Evolutionary conservation across 2,888 invertebrate genomes (phyloP).

Genomic region (Ligdia adustata): DNA sequence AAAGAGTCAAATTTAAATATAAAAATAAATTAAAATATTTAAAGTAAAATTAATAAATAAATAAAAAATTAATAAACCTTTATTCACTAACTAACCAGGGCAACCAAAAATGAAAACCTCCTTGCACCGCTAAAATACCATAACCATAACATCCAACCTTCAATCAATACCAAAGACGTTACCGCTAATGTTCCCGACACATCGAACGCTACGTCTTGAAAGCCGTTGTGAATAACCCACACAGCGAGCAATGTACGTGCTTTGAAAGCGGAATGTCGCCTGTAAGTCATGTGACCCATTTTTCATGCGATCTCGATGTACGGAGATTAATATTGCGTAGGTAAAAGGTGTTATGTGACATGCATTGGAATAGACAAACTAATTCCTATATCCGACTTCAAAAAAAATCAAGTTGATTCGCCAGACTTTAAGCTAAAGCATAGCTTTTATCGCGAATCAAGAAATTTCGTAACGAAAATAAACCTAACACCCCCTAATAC

Average conservation of each 20-base stretch:
- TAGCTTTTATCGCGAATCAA: too few species aligned
- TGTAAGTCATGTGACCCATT: conserved; percentile 45
- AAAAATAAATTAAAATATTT: too few species aligned
- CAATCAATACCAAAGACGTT: conserved; percentile 28
- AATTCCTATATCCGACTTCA: too few species aligned
- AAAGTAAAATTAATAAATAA: too few species aligned
- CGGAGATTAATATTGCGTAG: conserved; percentile 22
- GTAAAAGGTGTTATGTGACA: conserved; percentile 19
- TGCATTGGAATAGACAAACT: conserved; percentile 18
- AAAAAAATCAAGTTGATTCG: too few species aligned
- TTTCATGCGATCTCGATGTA: conserved; percentile 38
- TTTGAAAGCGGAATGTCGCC: conserved; percentile 36
- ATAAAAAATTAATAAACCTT: too few species aligned
- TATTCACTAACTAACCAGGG: too few species aligned
- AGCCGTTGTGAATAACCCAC: conserved; percentile 42
- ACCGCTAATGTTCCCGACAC: conserved; percentile 36
- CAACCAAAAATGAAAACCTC: too few species aligned
- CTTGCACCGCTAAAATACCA: conserved; percentile 9
- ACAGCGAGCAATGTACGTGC: conserved; percentile 48
- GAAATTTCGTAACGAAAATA: too few species aligned
- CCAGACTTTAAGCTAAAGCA: too few species aligned
- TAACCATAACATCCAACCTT: conserved; percentile 1
- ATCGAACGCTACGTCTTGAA: conserved; percentile 34
- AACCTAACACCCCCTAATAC: too few species aligned
- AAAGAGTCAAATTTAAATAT: too few species aligned